Evolutionary conservation across 2,888 invertebrate species (phyloP), one percentile per base, ranked within the genome.

Genomic region (Cryptocephalus primarius): DNA sequence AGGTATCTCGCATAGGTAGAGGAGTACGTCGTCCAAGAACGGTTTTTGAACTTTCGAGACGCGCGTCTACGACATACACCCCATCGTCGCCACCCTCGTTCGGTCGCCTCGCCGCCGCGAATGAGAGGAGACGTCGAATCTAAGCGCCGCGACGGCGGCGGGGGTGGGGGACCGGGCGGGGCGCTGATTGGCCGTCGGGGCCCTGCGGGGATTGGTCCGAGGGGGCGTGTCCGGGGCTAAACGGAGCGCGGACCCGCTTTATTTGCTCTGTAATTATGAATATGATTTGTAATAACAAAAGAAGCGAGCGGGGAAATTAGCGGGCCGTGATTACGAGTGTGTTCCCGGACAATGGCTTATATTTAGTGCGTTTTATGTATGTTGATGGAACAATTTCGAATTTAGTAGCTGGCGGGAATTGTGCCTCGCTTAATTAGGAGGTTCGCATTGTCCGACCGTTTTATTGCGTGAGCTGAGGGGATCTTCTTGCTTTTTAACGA

Each of bases 211-310:
- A 60, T 58, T 60, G 59, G 60, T 33, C 46, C 46, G 46, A n/a
- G 48, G 54, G 55, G 55, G 64, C 40, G 59, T 46, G 52, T 54
- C 46, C 39, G 46, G n/a, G 40, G 55, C 54, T 60, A 59, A 59
- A 61, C 59, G 57, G 44, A 41, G 50, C 50, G 47, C 56, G 52
- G 57, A 57, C 52, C 58, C 59, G 55, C 57, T 60, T 52, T 68
- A 65, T 70, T 70, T 70, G 70, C 69, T 66, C 67, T 67, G 69
- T 67, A 70, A 71, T 71, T 71, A 71, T 69, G 70, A 69, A 69
- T 70, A 70, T 71, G 69, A 70, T 71, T 70, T 70, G 68, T 68
- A 65, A 67, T 67, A 67, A 68, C 64, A 64, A 64, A 65, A 65
- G 67, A 62, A 66, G 60, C 58, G 63, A 60, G 66, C 57, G 55